Percentiles rank a stretch among this genome's conserved stretches.
Conservation (phyloP, 2,888 invertebrate genomes). For the Apodemia hepburni region DNA sequence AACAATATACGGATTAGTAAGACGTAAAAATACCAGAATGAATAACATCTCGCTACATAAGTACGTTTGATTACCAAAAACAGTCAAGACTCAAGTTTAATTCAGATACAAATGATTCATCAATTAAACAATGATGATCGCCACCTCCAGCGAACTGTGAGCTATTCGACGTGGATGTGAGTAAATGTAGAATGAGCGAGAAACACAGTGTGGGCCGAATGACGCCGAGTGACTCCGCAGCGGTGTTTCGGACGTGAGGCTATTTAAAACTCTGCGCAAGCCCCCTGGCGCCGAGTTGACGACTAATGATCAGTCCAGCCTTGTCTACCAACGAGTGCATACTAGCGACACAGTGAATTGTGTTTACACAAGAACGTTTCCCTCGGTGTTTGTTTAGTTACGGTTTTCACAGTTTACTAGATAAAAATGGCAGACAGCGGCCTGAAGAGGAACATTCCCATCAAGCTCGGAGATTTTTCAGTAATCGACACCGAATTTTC, state of each 20-base stretch:
- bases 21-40: conserved; percentile 31
- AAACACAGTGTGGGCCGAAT: conserved; percentile 72
- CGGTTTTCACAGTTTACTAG: conserved; percentile 49
- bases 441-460: conserved; percentile 94
- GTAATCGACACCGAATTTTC: conserved; percentile 98
- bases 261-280: conserved; percentile 81
- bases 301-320: conserved; percentile 77
- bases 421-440: conserved; percentile 89
- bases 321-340: conserved; percentile 68
- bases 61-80: conserved; percentile 50
- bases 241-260: conserved; percentile 68
- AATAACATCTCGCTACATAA: conserved; percentile 43
- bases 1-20: not conserved
- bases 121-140: conserved; percentile 54
- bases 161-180: conserved; percentile 29
- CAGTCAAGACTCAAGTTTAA: conserved; percentile 61
- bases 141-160: conserved; percentile 32
- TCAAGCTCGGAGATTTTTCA: conserved; percentile 96
- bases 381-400: conserved; percentile 75
- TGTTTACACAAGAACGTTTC: conserved; percentile 65
- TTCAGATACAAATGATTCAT: conserved; percentile 66
- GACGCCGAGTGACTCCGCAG: conserved; percentile 63
- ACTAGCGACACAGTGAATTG: conserved; percentile 56
- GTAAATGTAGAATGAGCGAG: conserved; percentile 74
- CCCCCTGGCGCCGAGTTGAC: conserved; percentile 76